Evolutionary conservation across 2,888 invertebrate genomes (phyloP).

Genomic region (Cosmia trapezina): DNA sequence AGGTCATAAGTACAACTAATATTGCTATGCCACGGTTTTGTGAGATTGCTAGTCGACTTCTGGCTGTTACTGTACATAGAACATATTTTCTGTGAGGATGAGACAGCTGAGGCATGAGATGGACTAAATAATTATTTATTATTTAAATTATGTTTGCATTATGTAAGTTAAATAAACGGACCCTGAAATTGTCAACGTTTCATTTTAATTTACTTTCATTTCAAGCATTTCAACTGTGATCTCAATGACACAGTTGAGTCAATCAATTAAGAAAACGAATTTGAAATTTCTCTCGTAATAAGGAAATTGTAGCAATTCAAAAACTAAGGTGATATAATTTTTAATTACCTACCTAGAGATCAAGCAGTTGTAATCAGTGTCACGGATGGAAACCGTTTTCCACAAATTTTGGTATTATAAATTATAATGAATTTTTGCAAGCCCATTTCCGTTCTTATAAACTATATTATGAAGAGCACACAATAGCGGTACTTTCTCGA

Average conservation of each 20-base stretch:
- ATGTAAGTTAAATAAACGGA: slow-evolving; percentile 19
- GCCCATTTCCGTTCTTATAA: not conserved
- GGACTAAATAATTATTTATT: slow-evolving; percentile 1
- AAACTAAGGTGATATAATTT: not conserved
- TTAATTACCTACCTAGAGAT: not conserved
- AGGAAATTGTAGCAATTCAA: slow-evolving; percentile 3
- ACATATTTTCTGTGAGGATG: not conserved
- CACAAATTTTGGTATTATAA: not conserved
- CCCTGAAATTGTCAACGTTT: slow-evolving; percentile 41
- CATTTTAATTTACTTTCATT: slow-evolving; percentile 45
- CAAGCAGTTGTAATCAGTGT: not conserved
- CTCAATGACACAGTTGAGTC: slow-evolving; percentile 15
- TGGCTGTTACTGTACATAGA: too few relatives aligned
- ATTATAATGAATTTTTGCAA: not conserved
- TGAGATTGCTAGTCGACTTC: too few relatives aligned
- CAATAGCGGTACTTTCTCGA: not conserved
- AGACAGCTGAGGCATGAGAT: not conserved
- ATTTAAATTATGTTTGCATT: slow-evolving; percentile 26
- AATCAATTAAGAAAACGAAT: slow-evolving; percentile 38
- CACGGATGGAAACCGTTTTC: not conserved
- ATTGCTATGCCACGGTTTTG: too few relatives aligned
- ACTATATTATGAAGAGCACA: not conserved
- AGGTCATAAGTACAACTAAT: too few relatives aligned
- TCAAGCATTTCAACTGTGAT: slow-evolving; percentile 26
- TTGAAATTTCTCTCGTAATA: slow-evolving; percentile 33